Percentiles rank a stretch among this genome's conserved stretches.
Evolutionary conservation across 2,888 invertebrate species (phyloP).

Genomic region (Oegoconia quadripuncta): DNA sequence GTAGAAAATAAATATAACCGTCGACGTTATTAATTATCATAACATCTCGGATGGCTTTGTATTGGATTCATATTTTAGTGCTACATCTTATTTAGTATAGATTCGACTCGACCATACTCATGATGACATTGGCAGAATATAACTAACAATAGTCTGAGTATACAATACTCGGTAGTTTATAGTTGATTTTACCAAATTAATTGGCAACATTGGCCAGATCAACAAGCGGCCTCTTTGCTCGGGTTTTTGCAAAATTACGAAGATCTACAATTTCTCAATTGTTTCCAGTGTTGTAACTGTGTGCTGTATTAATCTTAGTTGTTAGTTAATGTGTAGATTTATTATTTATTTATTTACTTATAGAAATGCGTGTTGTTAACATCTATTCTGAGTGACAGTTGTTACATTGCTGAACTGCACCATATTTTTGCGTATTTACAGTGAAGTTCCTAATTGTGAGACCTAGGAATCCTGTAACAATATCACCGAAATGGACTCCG

Average conservation of each 20-base stretch:
- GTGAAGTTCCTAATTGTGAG: slow-evolving; percentile 25
- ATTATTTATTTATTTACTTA: slow-evolving; percentile 20
- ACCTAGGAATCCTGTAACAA: slow-evolving; percentile 52
- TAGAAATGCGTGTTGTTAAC: slow-evolving; percentile 42
- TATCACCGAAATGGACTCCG: slow-evolving; percentile 34
- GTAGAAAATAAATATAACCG: no score
- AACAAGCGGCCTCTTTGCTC: slow-evolving; percentile 58
- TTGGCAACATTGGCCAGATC: slow-evolving; percentile 59
- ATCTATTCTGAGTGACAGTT: slow-evolving; percentile 55
- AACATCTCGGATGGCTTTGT: no score
- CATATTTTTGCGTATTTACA: slow-evolving; percentile 41
- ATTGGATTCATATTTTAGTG: no score
- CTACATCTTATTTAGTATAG: no score
- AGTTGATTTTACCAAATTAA: neutral
- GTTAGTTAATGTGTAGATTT: slow-evolving; percentile 14
- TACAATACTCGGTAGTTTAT: no score
- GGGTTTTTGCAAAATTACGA: slow-evolving; percentile 28
- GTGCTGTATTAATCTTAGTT: slow-evolving; percentile 13
- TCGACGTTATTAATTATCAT: no score
- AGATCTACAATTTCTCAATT: slow-evolving; percentile 13
- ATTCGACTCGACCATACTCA: no score
- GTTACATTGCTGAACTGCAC: slow-evolving; percentile 57
- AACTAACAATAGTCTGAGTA: no score
- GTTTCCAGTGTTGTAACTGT: slow-evolving; percentile 18
- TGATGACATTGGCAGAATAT: no score